Evolutionary conservation across 2,113 vertebrate species (phyloP), one percentile per base, ranked within the genome.

Genomic region (Gyps fulvus): DNA sequence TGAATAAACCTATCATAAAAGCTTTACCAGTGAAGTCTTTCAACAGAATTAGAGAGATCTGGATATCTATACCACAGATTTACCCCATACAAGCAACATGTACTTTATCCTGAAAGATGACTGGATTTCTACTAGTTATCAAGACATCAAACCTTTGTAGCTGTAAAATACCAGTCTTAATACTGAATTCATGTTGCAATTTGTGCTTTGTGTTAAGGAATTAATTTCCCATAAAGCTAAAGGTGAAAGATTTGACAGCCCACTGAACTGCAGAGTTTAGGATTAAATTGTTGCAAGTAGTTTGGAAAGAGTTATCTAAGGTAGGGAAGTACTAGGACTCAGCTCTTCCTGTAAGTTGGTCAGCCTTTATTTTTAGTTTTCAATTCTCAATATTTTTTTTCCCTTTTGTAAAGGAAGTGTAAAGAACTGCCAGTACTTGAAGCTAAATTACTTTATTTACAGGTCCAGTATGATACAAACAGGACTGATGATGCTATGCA

Each of bases 311-410:
- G 29, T 88, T 96, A 49, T 16, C 59, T 81, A 88, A 79, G 7
- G 47, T 52, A 97, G 49, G 70, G 73, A 96, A 97, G 50, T 73
- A 70, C 49, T 71, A 87, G 38, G 54, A 85, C 58, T 77, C 61
- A 16, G 62, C 45, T 97, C 67, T 97, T 97, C 95, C 94, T 91
- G 81, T 67, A 79, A 94, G 65, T 63, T 88, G 62, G 43, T 91
- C 91, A 87, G 78, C 34, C 58, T 87, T 97, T 95, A 93, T 93
- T 96, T 97, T 97, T 96, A 93, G 83, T 87, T 95, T 97, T 90
- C 58, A 96, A 84, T 87, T 94, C 93, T 84, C 84, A 94, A 15
- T 95, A 87, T 63, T 89, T 96, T 84, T 72, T 87, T 86, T 11
- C 77, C 85, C 52, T 91, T 97, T 87, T 88, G 40, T 81, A 95